These are phyloP conservation scores for Anabacerthia variegaticeps DNA, from an alignment of 2,797 vertebrate species.

Conservation along the genomic window DNA sequence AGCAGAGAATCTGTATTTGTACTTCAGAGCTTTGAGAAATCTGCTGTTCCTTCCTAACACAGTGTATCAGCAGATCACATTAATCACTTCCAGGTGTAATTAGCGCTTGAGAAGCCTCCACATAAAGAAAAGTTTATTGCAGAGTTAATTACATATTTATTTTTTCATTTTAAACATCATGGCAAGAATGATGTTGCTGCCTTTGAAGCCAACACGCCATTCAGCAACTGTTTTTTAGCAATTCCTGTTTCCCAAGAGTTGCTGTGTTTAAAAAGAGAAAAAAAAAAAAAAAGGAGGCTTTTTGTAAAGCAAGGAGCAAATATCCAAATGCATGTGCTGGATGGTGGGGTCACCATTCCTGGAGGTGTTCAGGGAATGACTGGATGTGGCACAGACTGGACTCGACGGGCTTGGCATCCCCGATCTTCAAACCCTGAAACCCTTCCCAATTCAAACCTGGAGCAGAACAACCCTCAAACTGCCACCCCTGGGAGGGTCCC, in stretches of 20 bases:
- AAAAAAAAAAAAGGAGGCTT: neutral
- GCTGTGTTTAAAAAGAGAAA: neutral
- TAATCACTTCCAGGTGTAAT: neutral
- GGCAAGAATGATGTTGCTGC: neutral
- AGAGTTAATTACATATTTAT: neutral
- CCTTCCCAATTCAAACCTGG: neutral
- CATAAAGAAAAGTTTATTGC: neutral
- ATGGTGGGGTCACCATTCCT: neutral
- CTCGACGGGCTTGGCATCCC: neutral
- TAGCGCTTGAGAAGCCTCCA: neutral
- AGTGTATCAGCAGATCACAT: neutral
- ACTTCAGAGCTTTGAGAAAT: neutral
- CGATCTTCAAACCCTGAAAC: neutral
- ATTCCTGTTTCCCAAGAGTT: neutral
- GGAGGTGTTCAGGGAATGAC: neutral
- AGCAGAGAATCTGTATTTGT: neutral
- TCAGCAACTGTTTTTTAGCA: neutral
- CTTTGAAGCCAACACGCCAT: neutral
- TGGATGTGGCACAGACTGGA: neutral
- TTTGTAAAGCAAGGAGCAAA: neutral
- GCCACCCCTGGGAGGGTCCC: neutral
- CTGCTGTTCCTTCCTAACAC: neutral
- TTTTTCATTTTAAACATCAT: neutral
- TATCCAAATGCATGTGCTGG: neutral
- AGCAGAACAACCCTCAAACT: neutral